Evolutionary conservation across 2,113 vertebrate species (phyloP).

Genomic region (Chrysochloris asiatica): DNA sequence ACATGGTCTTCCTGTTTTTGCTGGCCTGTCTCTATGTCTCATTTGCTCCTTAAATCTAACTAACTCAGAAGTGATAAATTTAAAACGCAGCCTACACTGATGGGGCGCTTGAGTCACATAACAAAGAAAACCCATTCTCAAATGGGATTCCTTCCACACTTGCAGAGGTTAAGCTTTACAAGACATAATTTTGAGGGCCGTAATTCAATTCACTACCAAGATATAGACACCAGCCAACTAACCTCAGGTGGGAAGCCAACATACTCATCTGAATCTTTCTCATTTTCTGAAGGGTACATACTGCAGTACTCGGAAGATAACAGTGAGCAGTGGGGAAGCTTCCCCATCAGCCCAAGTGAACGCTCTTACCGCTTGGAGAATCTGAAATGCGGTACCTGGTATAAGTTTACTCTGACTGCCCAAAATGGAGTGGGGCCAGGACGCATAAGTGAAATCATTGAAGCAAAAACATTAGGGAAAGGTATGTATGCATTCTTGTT

Average conservation of each 20-base stretch:
- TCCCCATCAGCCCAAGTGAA: constrained; percentile 98
- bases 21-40: neutral
- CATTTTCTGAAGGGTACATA: constrained; percentile 90
- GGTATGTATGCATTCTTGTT: constrained; percentile 79
- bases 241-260: neutral
- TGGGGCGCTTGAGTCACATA: neutral
- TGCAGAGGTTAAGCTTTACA: neutral
- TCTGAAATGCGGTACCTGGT: constrained; percentile 98
- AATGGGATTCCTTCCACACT: neutral
- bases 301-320: constrained; percentile 98
- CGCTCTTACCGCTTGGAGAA: constrained; percentile 96
- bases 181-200: neutral
- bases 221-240: neutral
- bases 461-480: constrained; percentile 98
- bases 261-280: accelerated
- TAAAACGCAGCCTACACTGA: neutral
- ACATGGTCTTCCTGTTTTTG: neutral
- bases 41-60: neutral
- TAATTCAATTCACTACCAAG: neutral
- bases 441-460: constrained; percentile 99
- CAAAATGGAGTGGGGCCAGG: constrained; percentile 98
- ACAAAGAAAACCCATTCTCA: neutral
- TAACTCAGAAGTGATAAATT: neutral
- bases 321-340: constrained; percentile 99
- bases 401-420: constrained; percentile 99